Evolutionary conservation across 2,888 invertebrate species (phyloP), one percentile per base, ranked within the genome.

Genomic region (Tinea trinotella): DNA sequence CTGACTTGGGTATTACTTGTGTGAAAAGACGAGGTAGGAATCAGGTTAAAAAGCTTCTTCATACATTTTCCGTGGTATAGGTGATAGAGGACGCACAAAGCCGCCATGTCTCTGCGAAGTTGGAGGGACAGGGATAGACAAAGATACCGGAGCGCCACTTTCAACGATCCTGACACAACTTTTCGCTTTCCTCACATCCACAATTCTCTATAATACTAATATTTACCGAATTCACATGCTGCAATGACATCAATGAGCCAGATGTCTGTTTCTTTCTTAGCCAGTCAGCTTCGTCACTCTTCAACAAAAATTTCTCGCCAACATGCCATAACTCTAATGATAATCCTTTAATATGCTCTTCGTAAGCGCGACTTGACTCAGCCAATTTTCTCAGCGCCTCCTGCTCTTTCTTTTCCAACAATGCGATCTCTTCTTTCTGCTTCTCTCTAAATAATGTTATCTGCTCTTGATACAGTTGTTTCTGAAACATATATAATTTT

Each of bases 401-500:
- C n/a, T 74, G 67, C 57, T 88, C 72, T 55, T 90, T 76, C 48
- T 81, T 78, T 57, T 88, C 83, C 46, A 83, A 65, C 4, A 70
- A 15, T 0, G 63, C 60, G n/a, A 87, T 80, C 63, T 91, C 89
- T 54, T 88, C 88, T 24, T 84, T 81, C 53, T 83, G 85, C 55
- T 85, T 86, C 52, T 78, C 78, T 44, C 84, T 82, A 56, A 87
- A 70, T 54, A 85, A 76, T 1, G 71, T 62, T 56, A 91, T 84
- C 67, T 91, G 90, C 61, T 90, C 90, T 58, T 88, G 88, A 65
- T 89, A 92, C 7, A 90, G 68, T 70, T 88, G 83, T 66, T 89
- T 85, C 89, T 89, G 79, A 3, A 40, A 40, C 6, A 40, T 3
- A 40, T 3, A 40, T 15, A 40, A 2, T 13, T n/a, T n/a, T n/a